phyloP scores from a whole-genome alignment of 1,140 invertebrate species.

The Brachionus asplanchnoidis region DNA sequence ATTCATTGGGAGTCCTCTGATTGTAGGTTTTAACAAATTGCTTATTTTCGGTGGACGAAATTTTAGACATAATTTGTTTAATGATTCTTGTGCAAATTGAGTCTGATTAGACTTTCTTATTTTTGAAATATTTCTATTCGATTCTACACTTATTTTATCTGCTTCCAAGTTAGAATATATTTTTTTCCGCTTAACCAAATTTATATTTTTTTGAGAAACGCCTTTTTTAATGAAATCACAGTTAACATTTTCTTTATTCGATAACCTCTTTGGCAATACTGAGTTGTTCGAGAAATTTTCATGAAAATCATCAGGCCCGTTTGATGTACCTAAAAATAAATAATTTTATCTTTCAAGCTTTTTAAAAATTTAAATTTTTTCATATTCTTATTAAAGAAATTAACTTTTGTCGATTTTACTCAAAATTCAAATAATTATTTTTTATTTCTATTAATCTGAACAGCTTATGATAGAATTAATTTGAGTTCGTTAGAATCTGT shows the following conservation, averaged over 20 bases:
- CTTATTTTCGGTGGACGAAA: neutral
- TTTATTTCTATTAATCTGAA: too few species aligned
- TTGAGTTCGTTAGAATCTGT: too few species aligned
- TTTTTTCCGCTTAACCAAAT: neutral
- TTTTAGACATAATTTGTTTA: neutral
- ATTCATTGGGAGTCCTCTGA: neutral
- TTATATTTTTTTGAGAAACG: neutral
- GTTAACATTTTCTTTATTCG: neutral
- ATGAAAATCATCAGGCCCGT: neutral
- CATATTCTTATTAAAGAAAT: too few species aligned
- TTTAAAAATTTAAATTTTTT: too few species aligned
- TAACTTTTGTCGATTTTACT: too few species aligned
- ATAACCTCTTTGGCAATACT: neutral
- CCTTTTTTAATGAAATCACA: neutral
- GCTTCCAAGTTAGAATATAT: neutral
- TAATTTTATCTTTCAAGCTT: too few species aligned
- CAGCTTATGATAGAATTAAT: too few species aligned
- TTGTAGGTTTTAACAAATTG: neutral
- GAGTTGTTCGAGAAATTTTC: neutral
- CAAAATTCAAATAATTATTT: too few species aligned
- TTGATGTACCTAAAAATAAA: too few species aligned
- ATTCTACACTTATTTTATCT: neutral
- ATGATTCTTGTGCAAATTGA: neutral
- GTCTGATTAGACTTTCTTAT: neutral
- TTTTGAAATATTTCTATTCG: neutral